These are phyloP conservation scores for Metacarcinus magister DNA, from an alignment of 2,888 invertebrate genomes.

Conservation along the genomic window DNA sequence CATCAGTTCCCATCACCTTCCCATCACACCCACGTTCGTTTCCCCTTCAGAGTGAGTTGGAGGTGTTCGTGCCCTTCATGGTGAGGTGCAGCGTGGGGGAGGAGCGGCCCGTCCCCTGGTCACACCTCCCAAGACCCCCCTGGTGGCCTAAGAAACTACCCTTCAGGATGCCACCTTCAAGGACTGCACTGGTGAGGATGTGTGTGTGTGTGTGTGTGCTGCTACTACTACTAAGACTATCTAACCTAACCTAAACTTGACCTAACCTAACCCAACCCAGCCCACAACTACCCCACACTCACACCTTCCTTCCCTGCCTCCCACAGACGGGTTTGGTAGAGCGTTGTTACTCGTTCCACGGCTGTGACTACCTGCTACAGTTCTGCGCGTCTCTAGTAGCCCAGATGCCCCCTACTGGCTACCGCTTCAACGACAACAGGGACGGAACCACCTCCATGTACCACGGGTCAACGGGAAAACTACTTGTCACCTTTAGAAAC, in stretches of 20 bases:
- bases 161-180: conserved; percentile 70
- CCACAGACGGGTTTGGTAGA: conserved; percentile 86
- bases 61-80: conserved; percentile 80
- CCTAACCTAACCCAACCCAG: background rate
- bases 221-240: too few species aligned
- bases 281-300: background rate
- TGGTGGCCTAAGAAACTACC: conserved; percentile 81
- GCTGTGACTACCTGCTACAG: conserved; percentile 89
- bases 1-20: background rate
- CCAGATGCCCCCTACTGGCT: conserved; percentile 87
- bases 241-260: background rate
- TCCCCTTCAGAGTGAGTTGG: conserved; percentile 72
- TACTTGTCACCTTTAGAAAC: conserved; percentile 91
- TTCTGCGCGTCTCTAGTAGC: conserved; percentile 90
- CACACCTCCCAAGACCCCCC: conserved; percentile 71
- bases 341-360: conserved; percentile 90
- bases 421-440: conserved; percentile 90
- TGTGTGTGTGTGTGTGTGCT: background rate
- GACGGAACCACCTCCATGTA: conserved; percentile 87
- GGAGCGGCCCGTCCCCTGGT: conserved; percentile 72
- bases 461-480: conserved; percentile 88
- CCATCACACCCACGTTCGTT: background rate
- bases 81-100: conserved; percentile 80
- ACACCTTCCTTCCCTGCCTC: background rate
- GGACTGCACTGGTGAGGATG: background rate